Percentiles rank a stretch among this genome's conserved stretches.
These are phyloP conservation scores for Sula dactylatra DNA, from an alignment of 2,113 vertebrate species.

Conservation along the genomic window DNA sequence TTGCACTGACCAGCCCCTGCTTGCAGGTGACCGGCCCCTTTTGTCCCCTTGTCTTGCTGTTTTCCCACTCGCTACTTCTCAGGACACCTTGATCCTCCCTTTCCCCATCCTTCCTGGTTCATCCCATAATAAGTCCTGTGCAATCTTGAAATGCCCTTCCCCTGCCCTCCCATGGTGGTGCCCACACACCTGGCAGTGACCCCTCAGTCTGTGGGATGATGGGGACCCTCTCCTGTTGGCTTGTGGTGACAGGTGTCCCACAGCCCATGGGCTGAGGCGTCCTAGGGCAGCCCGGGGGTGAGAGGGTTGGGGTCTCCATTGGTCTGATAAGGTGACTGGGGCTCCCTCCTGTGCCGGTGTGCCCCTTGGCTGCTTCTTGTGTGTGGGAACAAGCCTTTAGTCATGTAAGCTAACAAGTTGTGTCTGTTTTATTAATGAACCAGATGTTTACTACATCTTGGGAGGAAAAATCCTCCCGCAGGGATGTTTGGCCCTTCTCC, in stretches of 20 bases:
- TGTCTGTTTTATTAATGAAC: not conserved
- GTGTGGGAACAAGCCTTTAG: not conserved
- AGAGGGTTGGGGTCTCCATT: not conserved
- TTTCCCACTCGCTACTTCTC: not conserved
- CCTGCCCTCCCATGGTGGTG: not conserved
- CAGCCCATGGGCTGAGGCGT: not conserved
- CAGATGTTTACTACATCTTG: not conserved
- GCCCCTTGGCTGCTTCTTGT: not conserved
- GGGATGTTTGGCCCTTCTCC: not conserved
- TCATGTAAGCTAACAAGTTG: not conserved
- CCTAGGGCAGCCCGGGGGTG: not conserved
- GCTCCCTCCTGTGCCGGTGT: accelerated
- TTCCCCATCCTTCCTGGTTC: not conserved
- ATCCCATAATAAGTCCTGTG: not conserved
- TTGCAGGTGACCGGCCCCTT: accelerated
- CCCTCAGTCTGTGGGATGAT: not conserved
- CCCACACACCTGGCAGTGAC: not conserved
- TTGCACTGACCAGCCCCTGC: not conserved
- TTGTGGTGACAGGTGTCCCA: not conserved
- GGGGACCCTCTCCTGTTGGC: not conserved
- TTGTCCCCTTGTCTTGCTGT: not conserved
- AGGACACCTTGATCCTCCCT: not conserved
- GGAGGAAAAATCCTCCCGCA: not conserved
- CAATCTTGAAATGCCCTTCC: not conserved
- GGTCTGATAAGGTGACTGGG: not conserved